Evolutionary conservation across 2,113 vertebrate species (phyloP), one percentile per base, ranked within the genome.

Genomic region (Prunella fulvescens): DNA sequence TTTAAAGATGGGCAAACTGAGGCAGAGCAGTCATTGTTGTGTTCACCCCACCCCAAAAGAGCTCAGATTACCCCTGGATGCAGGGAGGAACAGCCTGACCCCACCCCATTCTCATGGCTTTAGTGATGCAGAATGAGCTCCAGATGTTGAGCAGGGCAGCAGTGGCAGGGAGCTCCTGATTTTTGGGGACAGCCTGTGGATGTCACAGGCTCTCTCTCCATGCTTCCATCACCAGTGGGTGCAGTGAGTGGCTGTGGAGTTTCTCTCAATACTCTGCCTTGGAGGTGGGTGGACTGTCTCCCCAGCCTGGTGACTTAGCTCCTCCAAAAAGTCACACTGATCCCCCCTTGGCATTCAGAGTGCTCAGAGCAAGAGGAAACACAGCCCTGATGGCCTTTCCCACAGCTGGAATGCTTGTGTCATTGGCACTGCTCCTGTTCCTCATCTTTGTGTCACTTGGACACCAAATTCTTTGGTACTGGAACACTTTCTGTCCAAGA

Each of bases 211-310:
- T 54, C 31, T 40, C 31, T 54, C 31, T 40, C 39, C 13, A 3
- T 1, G 3, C 5, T 57, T 13, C 10, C 0, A 1, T 19, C 24
- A 20, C 44, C 12, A 6, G 2, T 9, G 2, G 5, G 11, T 11
- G 45, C 78, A 10, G 4, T 7, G 54, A 51, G 39, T 13, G 44
- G 35, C 50, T 6, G 16, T 2, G 5, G 11, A 5, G 4, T 3
- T 19, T 53, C 24, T 57, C 13, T 6, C 2, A 0, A 9, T 33
- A 26, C 15, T 56, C 37, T 6, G 15, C 17, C 12, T 45, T 13
- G 60, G 7, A 50, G 35, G 18, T 11, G 14, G 20, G 31, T 1
- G 1, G 20, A 19, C 31, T 0, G 1, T 44, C 37, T 29, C 31
- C 22, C 26, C 19, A 10, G 6, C 12, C 56, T 4, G 20, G 9